These are phyloP conservation scores for Pampus argenteus DNA, from an alignment of 2,797 vertebrate species.

Conservation along the genomic window DNA sequence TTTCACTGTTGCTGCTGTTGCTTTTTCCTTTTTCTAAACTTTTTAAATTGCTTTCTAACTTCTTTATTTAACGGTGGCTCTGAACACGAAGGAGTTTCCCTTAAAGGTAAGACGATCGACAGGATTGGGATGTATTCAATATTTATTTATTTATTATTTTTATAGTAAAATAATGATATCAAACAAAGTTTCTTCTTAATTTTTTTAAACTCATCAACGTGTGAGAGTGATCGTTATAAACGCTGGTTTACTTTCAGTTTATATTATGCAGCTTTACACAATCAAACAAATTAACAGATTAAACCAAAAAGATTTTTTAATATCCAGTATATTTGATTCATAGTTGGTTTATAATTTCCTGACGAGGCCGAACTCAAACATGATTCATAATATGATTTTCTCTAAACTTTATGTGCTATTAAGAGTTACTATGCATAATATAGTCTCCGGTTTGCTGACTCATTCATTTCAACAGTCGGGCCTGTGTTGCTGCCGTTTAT, in stretches of 20 bases:
- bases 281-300: not conserved
- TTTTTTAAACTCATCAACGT: too few species aligned
- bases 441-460: too few species aligned
- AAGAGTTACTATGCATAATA: too few species aligned
- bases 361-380: not conserved
- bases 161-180: too few species aligned
- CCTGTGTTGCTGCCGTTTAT: not conserved
- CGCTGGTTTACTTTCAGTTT: too few species aligned
- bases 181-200: too few species aligned
- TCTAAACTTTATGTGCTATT: not conserved
- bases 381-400: not conserved
- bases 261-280: not conserved
- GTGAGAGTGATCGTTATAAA: not conserved
- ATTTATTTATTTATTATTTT: not conserved
- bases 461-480: not conserved
- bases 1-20: not conserved
- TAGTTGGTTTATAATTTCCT: not conserved
- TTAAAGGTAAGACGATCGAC: conserved; percentile 52
- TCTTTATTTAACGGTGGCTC: not conserved
- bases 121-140: too few species aligned
- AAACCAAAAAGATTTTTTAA: not conserved
- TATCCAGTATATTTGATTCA: not conserved
- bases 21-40: not conserved
- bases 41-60: not conserved
- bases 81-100: not conserved